phyloP scores from a whole-genome alignment of 2,888 invertebrate species.

The Coleophora deauratella region DNA sequence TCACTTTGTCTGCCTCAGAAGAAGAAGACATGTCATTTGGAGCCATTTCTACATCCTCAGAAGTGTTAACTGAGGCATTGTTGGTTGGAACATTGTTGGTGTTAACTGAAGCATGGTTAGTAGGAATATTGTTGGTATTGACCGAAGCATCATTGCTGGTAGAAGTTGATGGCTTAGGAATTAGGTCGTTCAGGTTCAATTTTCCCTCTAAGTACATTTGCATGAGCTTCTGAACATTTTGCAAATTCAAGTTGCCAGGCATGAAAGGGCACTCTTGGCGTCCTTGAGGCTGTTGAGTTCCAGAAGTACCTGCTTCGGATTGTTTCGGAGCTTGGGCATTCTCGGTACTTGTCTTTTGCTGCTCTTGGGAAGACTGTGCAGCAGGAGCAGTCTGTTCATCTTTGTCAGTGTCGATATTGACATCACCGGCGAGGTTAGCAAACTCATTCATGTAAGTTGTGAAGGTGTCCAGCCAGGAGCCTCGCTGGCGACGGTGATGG shows the following conservation, averaged over 20 bases:
- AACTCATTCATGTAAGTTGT: slow-evolving; percentile 69
- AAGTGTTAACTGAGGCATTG: slow-evolving; percentile 5
- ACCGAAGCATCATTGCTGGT: slow-evolving; percentile 9
- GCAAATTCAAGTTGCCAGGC: slow-evolving; percentile 14
- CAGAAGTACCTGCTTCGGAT: slow-evolving; percentile 7
- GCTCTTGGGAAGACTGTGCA: slow-evolving; percentile 7
- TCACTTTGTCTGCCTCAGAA: slow-evolving; percentile 16
- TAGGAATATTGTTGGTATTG: slow-evolving; percentile 5
- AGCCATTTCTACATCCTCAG: slow-evolving; percentile 1
- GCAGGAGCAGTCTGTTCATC: too few species aligned
- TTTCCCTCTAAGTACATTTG: slow-evolving; percentile 17
- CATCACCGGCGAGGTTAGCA: slow-evolving; percentile 62
- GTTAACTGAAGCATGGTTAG: not conserved
- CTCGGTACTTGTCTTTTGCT: slow-evolving; percentile 14
- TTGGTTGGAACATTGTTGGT: slow-evolving; percentile 5
- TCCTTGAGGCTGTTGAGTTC: slow-evolving; percentile 4
- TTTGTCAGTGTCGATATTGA: slow-evolving; percentile 25
- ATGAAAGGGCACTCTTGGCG: slow-evolving; percentile 14
- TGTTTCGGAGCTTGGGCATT: slow-evolving; percentile 16
- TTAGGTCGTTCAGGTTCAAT: slow-evolving; percentile 5
- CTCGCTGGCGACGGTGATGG: slow-evolving; percentile 28
- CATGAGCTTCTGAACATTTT: slow-evolving; percentile 22
- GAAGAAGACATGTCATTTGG: slow-evolving; percentile 17
- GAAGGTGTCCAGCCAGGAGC: slow-evolving; percentile 65
- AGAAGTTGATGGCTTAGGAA: slow-evolving; percentile 12